Evolutionary conservation across 1,140 invertebrate genomes (phyloP), one percentile per base, ranked within the genome.

Genomic region (Episyrphus balteatus): DNA sequence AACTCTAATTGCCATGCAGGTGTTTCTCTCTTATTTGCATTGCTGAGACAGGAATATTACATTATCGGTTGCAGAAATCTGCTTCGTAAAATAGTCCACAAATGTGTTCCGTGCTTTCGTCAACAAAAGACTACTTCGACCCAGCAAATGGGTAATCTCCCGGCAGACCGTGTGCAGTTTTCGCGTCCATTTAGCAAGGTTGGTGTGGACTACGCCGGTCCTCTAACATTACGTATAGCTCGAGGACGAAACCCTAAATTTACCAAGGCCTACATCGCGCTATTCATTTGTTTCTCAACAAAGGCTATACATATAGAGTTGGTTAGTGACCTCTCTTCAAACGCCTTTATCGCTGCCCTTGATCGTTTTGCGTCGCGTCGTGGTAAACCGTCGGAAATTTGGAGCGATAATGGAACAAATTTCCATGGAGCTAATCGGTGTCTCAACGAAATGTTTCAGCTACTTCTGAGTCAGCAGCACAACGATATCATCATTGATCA

Each of bases 1-100:
- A 3, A n/a, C n/a, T n/a, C n/a, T n/a, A n/a, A n/a, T n/a, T n/a
- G 66, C 7, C 70, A 73, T 53, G 56, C 51, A 26, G 66, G 66
- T 61, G n/a, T 15, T 51, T 10, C 56, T 62, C 37, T 42, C 55
- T 0, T 39, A 3, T 51, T 68, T 1, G 34, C 53, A n/a, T 15
- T 49, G 1, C 13, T 68, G 3, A 44, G 51, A 6, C 36, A 53
- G 15, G 34, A 43, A 10, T 59, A 55, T 17, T 68, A 64, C 63
- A 50, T 54, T 1, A 12, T 66, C 7, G 41, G 52, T 7, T 62
- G 59, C 30, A 46, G 54, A 17, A 57, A 51, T 34, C 40, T 55
- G 42, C 44, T 52, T 5, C 50, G 51, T 44, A 48, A 50, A 15
- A 38, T 54, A 46, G 50, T 58, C 18, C 42, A 48, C 5, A 55